Evolutionary conservation across 2,888 invertebrate species (phyloP), one percentile per base, ranked within the genome.

Genomic region (Rhingia campestris): DNA sequence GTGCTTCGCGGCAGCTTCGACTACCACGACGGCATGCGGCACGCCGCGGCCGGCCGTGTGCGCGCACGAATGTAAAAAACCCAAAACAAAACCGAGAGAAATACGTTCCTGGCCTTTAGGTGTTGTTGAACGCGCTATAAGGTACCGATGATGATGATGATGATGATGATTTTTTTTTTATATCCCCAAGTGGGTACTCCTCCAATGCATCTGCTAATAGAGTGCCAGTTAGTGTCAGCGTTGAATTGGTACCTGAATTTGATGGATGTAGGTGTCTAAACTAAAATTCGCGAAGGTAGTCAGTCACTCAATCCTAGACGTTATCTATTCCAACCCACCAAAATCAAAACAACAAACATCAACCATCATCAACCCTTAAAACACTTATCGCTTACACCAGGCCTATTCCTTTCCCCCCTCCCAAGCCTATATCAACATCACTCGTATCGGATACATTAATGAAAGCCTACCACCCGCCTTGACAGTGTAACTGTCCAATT

Each of bases 401-500:
- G 9, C 22, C 10, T 14, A 49, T n/a, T 45, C 4, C 37, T 59
- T 37, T 22, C 22, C 22, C 22, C 22, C 22, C 22, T 22, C 22
- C 22, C 1, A 22, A 1, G 22, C 22, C 1, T 2, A 22, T n/a
- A 12, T 22, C 45, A 73, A 45, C 39, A 39, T 35, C 37, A 14
- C 39, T 53, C 72, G 10, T 7, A 4, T 30, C 12, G 49, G 32
- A 76, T 39, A 66, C 66, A 81, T 81, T 59, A 76, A 67, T 73
- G 77, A 77, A 67, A 77, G 77, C 67, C 77, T 73, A 82, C 81
- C 81, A 77, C 81, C 81, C 81, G 77, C 77, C 81, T 82, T 82
- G 81, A 82, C 77, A 82, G 63, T 82, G 77, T 82, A 77, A 82
- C 77, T 82, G 81, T 82, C 81, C 81, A 82, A 82, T 82, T 82